phyloP scores from a whole-genome alignment of 2,797 vertebrate species.

The Muraenolepis orangiensis region DNA sequence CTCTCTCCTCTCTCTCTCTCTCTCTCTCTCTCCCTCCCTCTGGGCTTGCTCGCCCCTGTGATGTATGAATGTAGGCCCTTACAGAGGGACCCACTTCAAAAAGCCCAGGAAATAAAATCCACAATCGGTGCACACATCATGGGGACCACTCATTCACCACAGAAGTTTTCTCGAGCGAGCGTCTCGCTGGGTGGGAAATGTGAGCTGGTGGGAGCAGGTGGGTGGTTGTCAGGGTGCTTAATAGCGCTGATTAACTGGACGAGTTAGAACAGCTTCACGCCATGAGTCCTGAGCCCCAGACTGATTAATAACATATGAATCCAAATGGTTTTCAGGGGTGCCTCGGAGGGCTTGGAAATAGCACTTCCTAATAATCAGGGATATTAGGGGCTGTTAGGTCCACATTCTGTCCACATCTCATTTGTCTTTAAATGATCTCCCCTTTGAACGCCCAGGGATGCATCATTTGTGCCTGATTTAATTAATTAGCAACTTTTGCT shows the following conservation, averaged over 20 bases:
- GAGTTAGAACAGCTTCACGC: conserved; percentile 30
- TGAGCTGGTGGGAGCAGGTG: conserved; percentile 14
- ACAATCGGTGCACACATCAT: neutral
- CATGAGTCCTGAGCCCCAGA: conserved; percentile 17
- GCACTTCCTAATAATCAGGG: conserved; percentile 35
- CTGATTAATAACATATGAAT: conserved; percentile 42
- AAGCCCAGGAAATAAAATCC: neutral
- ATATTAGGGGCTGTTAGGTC: conserved; percentile 35
- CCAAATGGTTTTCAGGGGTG: conserved; percentile 25
- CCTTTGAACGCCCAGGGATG: conserved; percentile 17
- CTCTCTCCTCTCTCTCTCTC: too few species aligned
- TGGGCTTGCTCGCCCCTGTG: too few species aligned
- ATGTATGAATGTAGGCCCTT: too few species aligned
- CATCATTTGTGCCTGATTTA: conserved; percentile 9
- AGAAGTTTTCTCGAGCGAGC: neutral
- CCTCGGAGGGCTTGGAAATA: conserved; percentile 16
- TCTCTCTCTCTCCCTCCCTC: too few species aligned
- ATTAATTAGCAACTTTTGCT: conserved; percentile 20
- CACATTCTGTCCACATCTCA: conserved; percentile 29
- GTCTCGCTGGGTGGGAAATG: neutral
- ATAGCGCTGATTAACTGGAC: conserved; percentile 35
- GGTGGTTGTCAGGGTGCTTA: conserved; percentile 23
- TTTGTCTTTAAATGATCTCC: conserved; percentile 25
- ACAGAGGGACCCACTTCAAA: too few species aligned
- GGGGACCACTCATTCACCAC: neutral